Evolutionary conservation across 2,888 invertebrate species (phyloP), one percentile per base, ranked within the genome.

Genomic region (Drosophila pseudotakahashii): DNA sequence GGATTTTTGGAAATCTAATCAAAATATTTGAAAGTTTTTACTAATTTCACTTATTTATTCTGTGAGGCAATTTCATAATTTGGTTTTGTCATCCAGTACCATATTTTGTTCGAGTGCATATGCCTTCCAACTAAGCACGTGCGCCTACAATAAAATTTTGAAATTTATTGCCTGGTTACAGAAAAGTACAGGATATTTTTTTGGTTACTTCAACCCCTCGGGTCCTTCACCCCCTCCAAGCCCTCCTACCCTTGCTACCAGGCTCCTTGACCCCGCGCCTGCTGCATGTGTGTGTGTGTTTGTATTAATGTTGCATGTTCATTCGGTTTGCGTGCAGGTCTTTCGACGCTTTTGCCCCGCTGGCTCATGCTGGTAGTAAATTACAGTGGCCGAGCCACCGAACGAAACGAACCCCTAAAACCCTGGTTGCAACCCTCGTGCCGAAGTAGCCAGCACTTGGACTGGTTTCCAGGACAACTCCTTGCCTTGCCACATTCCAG

Each of bases 251-350:
- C 60, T n/a, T n/a, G n/a, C 47, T 16, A 13, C 10, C 52, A 11
- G 39, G 64, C 44, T 64, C 66, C 64, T 63, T 63, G 60, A 60
- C 62, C 62, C 62, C 60, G 32, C 30, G 7, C 48, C 34, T 19
- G 37, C 34, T 36, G 47, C 32, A 34, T 39, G 7, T 61, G 58
- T 42, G 13, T 47, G 19, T 19, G 42, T 16, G 42, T 41, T 39
- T 77, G 73, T 75, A 51, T 58, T 58, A 79, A 76, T 74, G 79
- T 85, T 87, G 84, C 84, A 81, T 85, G 88, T 78, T 85, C 71
- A 73, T 70, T 82, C 71, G 73, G 73, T 55, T 86, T 84, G 84
- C 87, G 84, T 84, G 81, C 82, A 79, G 63, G 66, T 66, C 66
- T 64, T 53, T 41, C 16, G 37, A 37, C 32, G 55, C 55, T 37